Percentiles rank a stretch among this genome's conserved stretches.
These are phyloP conservation scores for Bombus pyrosoma DNA, from an alignment of 1,140 invertebrate genomes.

Conservation along the genomic window DNA sequence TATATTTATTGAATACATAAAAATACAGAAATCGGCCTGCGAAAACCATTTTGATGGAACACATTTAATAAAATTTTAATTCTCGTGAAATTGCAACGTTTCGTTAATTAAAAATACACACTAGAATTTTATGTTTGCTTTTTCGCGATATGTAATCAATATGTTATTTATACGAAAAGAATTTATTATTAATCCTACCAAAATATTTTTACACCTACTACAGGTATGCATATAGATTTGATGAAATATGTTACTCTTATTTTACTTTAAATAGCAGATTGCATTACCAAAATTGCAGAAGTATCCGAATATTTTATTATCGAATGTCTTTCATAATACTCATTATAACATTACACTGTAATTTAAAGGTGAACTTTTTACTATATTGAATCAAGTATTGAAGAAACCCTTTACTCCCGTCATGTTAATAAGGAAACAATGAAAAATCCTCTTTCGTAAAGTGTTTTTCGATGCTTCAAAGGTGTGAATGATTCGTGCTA, in stretches of 20 bases:
- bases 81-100: background rate
- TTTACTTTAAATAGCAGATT: background rate
- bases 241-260: background rate
- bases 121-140: background rate
- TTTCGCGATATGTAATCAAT: background rate
- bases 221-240: background rate
- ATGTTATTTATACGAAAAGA: background rate
- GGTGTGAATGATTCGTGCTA: conserved; percentile 49
- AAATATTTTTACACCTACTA: background rate
- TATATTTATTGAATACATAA: background rate
- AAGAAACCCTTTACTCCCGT: no score
- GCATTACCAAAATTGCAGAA: background rate
- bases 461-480: conserved; percentile 5
- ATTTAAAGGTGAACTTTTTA: background rate
- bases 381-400: no score
- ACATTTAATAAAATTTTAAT: background rate
- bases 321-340: background rate
- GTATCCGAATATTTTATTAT: background rate
- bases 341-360: background rate
- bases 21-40: background rate
- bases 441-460: conserved; percentile 18
- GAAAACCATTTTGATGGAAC: background rate
- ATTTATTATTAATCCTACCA: background rate
- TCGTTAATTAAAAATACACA: background rate
- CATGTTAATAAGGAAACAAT: background rate